Base-by-base conservation (phyloP, 2,888 invertebrate species). In the Dryadula phaetusa region DNA sequence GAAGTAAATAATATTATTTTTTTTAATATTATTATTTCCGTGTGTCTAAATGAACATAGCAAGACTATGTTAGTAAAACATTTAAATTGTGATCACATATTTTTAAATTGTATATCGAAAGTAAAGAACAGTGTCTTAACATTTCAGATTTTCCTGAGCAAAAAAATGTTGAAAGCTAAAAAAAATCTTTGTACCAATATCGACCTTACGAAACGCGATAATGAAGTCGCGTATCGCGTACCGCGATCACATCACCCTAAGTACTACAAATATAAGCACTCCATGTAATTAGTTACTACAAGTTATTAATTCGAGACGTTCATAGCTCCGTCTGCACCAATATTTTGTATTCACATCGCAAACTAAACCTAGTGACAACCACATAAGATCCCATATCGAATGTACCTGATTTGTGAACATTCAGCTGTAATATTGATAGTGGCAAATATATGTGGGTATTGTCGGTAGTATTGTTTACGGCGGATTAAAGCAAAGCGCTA, bases 381-480 rank as follows among this genome's bases (percentile, higher is more conserved):
- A 0, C 0, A 1, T 56, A 56, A 20, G n/a, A 20, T 40, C n/a
- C 10, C 0, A 3, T 6, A 20, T 20, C 0, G 8, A 34, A 16
- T 54, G 14, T 6, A 63, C 7, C n/a, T 0, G 34, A 32, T 47
- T 47, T 10, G n/a, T n/a, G 20, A 44, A 62, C 49, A 56, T 49
- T 62, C 40, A 47, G 42, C 63, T 58, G 34, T 63, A 32, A 67
- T 63, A 63, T 42, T 52, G 58, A 63, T 52, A 58, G 37, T 3
- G 25, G 3, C 8, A 62, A 60, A 60, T 86, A 83, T 84, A 79
- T 81, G 79, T 76, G 76, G 82, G 84, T 82, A 84, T 82, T 81
- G 86, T 82, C 81, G 79, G 77, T 82, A 85, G 77, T 82, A 85
- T 86, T 87, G 87, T 86, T 86, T 87, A 86, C 82, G 81, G 84